Evolutionary conservation across 2,113 vertebrate genomes (phyloP).

Genomic region (Pimephales promelas): DNA sequence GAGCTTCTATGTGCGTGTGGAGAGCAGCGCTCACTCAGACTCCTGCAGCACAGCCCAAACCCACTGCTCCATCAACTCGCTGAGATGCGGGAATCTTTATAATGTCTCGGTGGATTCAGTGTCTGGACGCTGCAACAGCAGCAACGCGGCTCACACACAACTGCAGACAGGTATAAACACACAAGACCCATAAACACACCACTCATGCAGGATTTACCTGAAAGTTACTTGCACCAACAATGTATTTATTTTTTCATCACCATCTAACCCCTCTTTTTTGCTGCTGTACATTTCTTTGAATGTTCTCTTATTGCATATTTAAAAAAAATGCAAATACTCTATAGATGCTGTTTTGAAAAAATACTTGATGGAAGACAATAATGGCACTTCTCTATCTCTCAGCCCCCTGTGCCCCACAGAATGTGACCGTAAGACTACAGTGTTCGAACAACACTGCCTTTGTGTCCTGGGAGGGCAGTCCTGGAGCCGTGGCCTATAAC

Average conservation of each 20-base stretch:
- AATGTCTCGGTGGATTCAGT: conserved; percentile 63
- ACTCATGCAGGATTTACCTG: not conserved
- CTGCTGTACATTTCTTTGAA: not conserved
- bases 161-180: conserved; percentile 73
- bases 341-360: not conserved
- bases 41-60: conserved; percentile 61
- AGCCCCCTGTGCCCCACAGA: conserved; percentile 77
- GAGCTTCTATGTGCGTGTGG: conserved; percentile 54
- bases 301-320: not conserved
- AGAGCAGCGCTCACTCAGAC: conserved; percentile 46
- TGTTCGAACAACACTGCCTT: conserved; percentile 69
- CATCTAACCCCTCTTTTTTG: not conserved
- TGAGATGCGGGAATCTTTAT: conserved; percentile 72
- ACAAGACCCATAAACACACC: not conserved
- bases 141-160: conserved; percentile 50
- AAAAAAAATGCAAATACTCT: too few species aligned
- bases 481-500: conserved; percentile 61
- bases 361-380: not conserved
- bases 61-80: conserved; percentile 57
- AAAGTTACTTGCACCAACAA: too few species aligned
- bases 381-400: not conserved
- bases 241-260: not conserved
- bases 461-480: conserved; percentile 70
- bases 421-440: conserved; percentile 66
- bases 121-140: conserved; percentile 73